Conservation (phyloP, 2,888 invertebrate genomes). For the Poecilobothrus nobilitatus region DNA sequence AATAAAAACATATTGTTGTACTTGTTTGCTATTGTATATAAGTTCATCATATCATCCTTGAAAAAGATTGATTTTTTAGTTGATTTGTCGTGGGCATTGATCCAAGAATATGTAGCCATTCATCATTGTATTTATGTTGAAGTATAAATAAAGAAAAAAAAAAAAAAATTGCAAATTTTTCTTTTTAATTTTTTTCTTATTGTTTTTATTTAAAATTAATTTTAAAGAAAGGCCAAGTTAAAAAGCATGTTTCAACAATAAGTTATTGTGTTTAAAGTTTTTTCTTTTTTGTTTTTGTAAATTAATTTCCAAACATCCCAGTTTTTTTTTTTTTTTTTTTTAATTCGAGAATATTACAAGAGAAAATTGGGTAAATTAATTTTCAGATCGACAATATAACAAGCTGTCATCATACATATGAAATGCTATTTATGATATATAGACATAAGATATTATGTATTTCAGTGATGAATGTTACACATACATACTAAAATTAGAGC, state of each 20-base stretch:
- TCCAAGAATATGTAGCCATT: background rate
- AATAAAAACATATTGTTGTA: no score
- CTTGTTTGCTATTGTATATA: no score
- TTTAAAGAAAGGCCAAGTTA: background rate
- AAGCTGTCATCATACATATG: background rate
- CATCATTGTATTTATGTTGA: background rate
- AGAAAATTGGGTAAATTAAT: background rate
- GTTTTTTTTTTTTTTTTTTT: background rate
- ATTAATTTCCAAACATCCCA: background rate
- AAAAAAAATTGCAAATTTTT: background rate
- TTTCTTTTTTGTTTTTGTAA: background rate
- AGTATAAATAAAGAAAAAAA: background rate
- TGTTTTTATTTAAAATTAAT: background rate
- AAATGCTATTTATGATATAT: background rate
- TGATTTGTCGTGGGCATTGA: conserved; percentile 2
- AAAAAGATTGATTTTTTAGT: background rate
- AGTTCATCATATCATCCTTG: background rate
- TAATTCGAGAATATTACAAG: background rate
- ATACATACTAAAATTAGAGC: no score
- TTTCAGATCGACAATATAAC: background rate
- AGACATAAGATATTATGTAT: no score
- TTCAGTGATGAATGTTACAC: no score
- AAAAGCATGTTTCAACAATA: background rate
- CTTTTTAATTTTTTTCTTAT: background rate
- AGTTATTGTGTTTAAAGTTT: background rate